These are phyloP conservation scores for Stictocephala bisonia DNA, from an alignment of 2,888 invertebrate genomes.

Conservation along the genomic window DNA sequence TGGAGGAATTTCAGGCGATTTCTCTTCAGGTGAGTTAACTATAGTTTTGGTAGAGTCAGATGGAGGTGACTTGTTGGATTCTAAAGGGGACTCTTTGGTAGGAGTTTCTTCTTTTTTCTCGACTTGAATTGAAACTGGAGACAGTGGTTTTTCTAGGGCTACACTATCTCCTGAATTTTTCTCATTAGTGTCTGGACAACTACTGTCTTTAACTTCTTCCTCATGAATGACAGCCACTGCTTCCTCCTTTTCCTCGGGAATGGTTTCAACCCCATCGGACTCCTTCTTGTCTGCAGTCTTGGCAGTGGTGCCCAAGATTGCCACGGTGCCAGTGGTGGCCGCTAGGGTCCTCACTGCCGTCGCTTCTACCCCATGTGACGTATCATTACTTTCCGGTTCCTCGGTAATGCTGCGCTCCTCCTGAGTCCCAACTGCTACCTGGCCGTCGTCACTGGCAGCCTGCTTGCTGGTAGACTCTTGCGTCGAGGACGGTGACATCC, in stretches of 20 bases:
- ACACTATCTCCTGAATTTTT: not conserved
- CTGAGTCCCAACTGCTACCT: conserved; percentile 14
- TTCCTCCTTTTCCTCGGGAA: conserved; percentile 28
- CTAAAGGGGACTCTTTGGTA: not conserved
- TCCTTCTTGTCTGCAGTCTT: conserved; percentile 49
- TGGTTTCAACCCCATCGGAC: conserved; percentile 31
- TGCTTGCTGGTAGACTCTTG: conserved; percentile 53
- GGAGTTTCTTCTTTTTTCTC: not conserved
- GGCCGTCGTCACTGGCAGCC: conserved; percentile 35
- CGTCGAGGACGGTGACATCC: conserved; percentile 56
- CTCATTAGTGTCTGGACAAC: not conserved
- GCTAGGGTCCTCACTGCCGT: conserved; percentile 58
- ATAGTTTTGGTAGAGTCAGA: not conserved
- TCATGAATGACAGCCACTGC: not conserved
- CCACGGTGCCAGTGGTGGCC: conserved; percentile 59
- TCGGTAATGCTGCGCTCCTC: conserved; percentile 52
- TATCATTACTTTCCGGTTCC: conserved; percentile 55
- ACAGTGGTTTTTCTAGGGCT: not conserved
- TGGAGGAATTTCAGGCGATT: not conserved
- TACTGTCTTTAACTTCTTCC: not conserved
- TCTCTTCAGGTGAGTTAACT: not conserved
- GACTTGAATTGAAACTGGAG: not conserved
- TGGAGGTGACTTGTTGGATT: conserved; percentile 15
- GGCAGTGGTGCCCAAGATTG: conserved; percentile 59
- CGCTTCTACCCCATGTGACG: conserved; percentile 58